Evolutionary conservation across 1,140 invertebrate species (phyloP).

Genomic region (Thaumatotibia leucotreta): DNA sequence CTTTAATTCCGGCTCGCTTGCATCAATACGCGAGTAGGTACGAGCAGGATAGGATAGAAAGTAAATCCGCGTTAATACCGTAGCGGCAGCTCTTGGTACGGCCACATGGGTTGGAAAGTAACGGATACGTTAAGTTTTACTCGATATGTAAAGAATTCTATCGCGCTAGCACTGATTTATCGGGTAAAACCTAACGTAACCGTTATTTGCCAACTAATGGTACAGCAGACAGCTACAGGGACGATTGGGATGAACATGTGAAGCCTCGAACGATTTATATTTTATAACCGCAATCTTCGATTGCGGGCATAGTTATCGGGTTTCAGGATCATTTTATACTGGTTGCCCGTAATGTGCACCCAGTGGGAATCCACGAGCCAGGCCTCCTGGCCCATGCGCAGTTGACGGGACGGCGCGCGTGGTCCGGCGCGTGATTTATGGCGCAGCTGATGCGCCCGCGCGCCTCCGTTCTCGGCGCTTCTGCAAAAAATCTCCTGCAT

Average conservation of each 20-base stretch:
- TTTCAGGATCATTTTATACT: neutral
- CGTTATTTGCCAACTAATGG: too few relatives aligned
- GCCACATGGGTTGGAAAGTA: too few relatives aligned
- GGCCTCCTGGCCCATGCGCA: neutral
- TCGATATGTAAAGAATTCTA: too few relatives aligned
- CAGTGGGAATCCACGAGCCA: neutral
- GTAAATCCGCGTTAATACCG: too few relatives aligned
- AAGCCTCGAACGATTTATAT: neutral
- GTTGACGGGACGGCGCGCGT: neutral
- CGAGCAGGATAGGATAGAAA: too few relatives aligned
- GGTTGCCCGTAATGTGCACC: neutral
- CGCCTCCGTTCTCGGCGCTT: slow-evolving; percentile 11
- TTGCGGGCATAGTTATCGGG: neutral
- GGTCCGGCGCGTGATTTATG: slow-evolving; percentile 15
- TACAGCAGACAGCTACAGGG: too few relatives aligned
- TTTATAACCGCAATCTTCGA: neutral
- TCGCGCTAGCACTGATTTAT: too few relatives aligned
- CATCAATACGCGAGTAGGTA: too few relatives aligned
- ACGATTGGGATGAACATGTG: neutral
- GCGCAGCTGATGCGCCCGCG: neutral
- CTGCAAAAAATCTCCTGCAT: slow-evolving; percentile 31
- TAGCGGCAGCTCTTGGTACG: too few relatives aligned
- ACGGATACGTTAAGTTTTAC: too few relatives aligned
- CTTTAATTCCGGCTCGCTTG: too few relatives aligned
- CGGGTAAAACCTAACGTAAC: too few relatives aligned